A percentile compares a stretch with the other conserved stretches of the same genome.
Conservation (phyloP, 2,797 vertebrate species). For the Notamacropus eugenii region DNA sequence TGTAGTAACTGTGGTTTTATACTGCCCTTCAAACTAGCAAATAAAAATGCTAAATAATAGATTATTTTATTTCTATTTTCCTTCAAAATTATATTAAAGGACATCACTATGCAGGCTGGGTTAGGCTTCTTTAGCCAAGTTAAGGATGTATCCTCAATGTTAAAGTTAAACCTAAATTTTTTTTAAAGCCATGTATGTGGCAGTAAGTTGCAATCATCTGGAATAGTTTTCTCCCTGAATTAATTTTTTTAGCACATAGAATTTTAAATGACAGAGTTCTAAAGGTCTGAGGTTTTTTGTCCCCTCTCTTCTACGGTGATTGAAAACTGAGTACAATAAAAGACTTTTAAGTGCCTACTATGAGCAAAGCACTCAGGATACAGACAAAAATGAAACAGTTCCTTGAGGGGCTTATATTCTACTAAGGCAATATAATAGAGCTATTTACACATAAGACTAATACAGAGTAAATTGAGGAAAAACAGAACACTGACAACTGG, state of each 20-base stretch:
- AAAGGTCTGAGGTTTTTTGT: not conserved
- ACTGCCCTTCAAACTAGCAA: conserved; percentile 26
- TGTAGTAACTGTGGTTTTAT: conserved; percentile 5
- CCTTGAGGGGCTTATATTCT: too few species aligned
- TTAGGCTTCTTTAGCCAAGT: not conserved
- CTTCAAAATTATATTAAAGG: conserved; percentile 27
- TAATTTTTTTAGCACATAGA: conserved; percentile 32
- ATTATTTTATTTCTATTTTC: not conserved
- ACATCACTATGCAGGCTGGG: not conserved
- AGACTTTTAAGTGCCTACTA: not conserved
- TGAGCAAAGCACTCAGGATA: not conserved
- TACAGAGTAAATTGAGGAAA: not conserved
- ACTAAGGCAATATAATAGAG: not conserved
- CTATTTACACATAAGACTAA: not conserved
- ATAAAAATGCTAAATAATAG: not conserved
- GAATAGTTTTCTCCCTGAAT: conserved; percentile 33
- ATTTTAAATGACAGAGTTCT: not conserved
- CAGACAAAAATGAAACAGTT: not conserved
- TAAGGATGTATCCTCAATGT: conserved; percentile 26
- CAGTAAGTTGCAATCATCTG: not conserved
- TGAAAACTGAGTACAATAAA: not conserved
- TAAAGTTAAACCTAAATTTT: not conserved
- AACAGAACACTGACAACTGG: not conserved
- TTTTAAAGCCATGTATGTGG: conserved; percentile 16
- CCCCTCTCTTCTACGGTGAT: not conserved